Percentiles rank a stretch among this genome's conserved stretches.
Evolutionary conservation across 2,113 vertebrate species (phyloP).

Genomic region (Hepsetus odoe): DNA sequence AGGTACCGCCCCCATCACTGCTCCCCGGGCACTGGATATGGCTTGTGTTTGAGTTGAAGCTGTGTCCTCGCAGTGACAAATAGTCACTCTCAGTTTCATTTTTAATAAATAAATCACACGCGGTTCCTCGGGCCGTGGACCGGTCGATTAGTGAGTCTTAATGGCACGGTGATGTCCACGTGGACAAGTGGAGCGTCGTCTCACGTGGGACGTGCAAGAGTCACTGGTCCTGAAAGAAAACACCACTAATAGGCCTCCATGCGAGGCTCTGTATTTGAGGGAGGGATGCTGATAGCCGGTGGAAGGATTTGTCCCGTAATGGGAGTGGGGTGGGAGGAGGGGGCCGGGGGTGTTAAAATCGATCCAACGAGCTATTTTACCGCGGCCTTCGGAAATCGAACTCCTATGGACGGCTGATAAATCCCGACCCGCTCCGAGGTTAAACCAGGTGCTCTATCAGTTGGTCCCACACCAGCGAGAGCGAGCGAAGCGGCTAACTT

Average conservation of each 20-base stretch:
- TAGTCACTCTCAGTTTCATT: no score
- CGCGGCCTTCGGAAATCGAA: conserved; percentile 46
- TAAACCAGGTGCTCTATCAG: conserved; percentile 52
- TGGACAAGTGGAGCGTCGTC: neutral
- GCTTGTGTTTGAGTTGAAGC: no score
- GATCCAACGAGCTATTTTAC: conserved; percentile 49
- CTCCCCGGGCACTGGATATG: no score
- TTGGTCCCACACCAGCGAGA: neutral
- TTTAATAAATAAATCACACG: no score
- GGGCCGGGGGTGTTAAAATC: conserved; percentile 45
- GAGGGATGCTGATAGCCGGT: neutral
- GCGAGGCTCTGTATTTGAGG: conserved; percentile 11
- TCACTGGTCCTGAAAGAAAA: neutral
- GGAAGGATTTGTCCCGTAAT: conserved; percentile 41
- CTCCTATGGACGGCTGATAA: conserved; percentile 47
- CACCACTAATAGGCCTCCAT: neutral
- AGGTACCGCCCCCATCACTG: no score
- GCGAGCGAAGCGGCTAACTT: conserved; percentile 7
- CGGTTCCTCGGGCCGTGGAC: no score
- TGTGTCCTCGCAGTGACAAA: no score
- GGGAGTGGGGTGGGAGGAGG: no score
- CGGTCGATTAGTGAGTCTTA: no score
- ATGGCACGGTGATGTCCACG: no score
- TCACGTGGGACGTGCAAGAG: no score
- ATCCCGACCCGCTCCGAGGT: conserved; percentile 51